Evolutionary conservation across 2,797 vertebrate species (phyloP), one percentile per base, ranked within the genome.

Genomic region (Lepus townsendii): DNA sequence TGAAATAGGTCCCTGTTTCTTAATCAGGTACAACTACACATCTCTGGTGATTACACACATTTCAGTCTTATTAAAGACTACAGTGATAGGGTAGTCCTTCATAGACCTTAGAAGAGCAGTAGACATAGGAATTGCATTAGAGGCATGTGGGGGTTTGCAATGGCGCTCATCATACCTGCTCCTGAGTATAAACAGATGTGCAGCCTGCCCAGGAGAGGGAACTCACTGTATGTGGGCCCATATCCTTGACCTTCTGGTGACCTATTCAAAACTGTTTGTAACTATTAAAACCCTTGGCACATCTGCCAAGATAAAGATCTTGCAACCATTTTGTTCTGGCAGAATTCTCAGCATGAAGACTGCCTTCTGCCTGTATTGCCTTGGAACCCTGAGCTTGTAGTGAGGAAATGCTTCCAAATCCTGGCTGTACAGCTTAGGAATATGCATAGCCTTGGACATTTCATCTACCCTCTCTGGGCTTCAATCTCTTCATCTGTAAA

Each of bases 221-320:
- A 20, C 5, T 54, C 32, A 68, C 6, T 35, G 27, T 12, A n/a
- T n/a, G 8, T 54, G 30, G 54, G 26, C 32, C 20, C 54, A 4
- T 24, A 71, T 27, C 20, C 38, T 82, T 76, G 47, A 47, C 76
- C 60, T 83, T 42, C 22, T 77, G 22, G 66, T 78, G 82, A 79
- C 24, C 10, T 92, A 1, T 42, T 72, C 30, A 65, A 27, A 30
- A 1, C 1, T 73, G 24, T 65, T 63, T 30, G 2, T 65, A 52
- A 79, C 66, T 54, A 17, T 42, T 52, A 5, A 89, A 63, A 83
- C 24, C 32, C 24, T 38, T 77, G 52, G 79, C 7, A 19, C 10
- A 35, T 88, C 90, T 89, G 24, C 32, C 47, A 75, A 93, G 32
- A 79, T 76, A 85, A 94, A 88, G 65, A 8, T 71, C 27, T 86